phyloP scores from a whole-genome alignment of 2,888 invertebrate genomes.

The Griposia aprilina region DNA sequence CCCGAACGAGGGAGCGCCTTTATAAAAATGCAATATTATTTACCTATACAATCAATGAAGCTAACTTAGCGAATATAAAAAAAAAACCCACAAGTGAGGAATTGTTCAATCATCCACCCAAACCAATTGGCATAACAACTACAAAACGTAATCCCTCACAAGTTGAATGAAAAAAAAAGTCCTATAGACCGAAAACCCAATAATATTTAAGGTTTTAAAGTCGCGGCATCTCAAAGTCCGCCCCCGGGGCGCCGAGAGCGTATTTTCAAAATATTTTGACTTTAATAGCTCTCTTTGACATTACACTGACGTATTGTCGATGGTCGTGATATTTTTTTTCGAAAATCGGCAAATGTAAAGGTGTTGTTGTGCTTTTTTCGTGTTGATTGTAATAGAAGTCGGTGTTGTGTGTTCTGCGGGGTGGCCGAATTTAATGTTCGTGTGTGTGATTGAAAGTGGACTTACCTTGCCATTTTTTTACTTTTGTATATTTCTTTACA shows the following conservation, averaged over 20 bases:
- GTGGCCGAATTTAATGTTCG: slow-evolving; percentile 48
- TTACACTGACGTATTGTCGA: slow-evolving; percentile 82
- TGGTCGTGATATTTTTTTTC: slow-evolving; percentile 70
- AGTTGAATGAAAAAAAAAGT: slow-evolving; percentile 56
- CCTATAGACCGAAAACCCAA: slow-evolving; percentile 59
- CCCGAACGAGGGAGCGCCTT: no score
- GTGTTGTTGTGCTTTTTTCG: slow-evolving; percentile 56
- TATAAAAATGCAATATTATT: not conserved
- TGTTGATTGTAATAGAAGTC: slow-evolving; percentile 57
- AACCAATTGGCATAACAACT: slow-evolving; percentile 63
- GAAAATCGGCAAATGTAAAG: slow-evolving; percentile 68
- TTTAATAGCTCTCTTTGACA: slow-evolving; percentile 85
- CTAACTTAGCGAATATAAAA: not conserved
- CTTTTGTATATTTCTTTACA: not conserved
- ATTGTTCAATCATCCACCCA: slow-evolving; percentile 5
- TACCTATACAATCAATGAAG: not conserved
- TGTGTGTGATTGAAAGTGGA: slow-evolving; percentile 11
- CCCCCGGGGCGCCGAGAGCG: slow-evolving; percentile 83
- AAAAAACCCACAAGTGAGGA: not conserved
- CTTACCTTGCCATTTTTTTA: slow-evolving; percentile 18
- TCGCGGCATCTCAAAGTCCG: slow-evolving; percentile 80
- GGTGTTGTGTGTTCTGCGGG: slow-evolving; percentile 60
- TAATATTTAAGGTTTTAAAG: slow-evolving; percentile 55
- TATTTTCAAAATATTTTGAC: slow-evolving; percentile 90
- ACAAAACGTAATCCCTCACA: slow-evolving; percentile 50